Evolutionary conservation across 2,888 invertebrate species (phyloP).

Genomic region (Acrobasis repandana): DNA sequence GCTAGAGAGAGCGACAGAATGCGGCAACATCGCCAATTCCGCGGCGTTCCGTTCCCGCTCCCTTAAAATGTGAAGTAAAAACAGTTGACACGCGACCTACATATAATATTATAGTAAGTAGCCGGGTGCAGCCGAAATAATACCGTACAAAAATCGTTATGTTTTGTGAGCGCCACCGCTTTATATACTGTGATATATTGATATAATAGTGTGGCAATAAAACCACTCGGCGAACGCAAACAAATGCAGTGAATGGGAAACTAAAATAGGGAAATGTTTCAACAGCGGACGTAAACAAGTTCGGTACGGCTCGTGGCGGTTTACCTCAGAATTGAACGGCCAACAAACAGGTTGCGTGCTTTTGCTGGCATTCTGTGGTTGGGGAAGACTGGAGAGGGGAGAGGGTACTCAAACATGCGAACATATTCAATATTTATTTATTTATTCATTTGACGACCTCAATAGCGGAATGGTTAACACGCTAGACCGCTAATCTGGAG

Average conservation of each 20-base stretch:
- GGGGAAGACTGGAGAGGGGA: background rate
- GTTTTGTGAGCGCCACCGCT: background rate
- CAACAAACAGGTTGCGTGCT: conserved; percentile 4
- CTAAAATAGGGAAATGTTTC: background rate
- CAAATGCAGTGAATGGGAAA: background rate
- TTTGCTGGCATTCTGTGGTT: background rate
- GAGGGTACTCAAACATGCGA: background rate
- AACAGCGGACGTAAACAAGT: background rate
- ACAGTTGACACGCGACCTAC: too few relatives aligned
- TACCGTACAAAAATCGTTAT: too few relatives aligned
- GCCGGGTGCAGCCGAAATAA: too few relatives aligned
- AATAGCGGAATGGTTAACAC: too few relatives aligned
- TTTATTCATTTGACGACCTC: too few relatives aligned
- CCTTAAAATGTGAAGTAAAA: too few relatives aligned
- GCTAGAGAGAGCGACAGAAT: too few relatives aligned
- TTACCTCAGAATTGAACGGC: conserved; percentile 1
- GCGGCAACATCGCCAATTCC: too few relatives aligned
- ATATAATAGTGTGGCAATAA: background rate
- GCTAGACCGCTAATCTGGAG: too few relatives aligned
- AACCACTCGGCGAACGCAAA: background rate
- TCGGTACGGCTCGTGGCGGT: background rate
- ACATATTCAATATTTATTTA: too few relatives aligned
- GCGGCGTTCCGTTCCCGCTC: too few relatives aligned
- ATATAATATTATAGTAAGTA: too few relatives aligned
- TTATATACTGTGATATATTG: background rate